phyloP scores from a whole-genome alignment of 2,113 vertebrate species.

The Melanocharis versteri region DNA sequence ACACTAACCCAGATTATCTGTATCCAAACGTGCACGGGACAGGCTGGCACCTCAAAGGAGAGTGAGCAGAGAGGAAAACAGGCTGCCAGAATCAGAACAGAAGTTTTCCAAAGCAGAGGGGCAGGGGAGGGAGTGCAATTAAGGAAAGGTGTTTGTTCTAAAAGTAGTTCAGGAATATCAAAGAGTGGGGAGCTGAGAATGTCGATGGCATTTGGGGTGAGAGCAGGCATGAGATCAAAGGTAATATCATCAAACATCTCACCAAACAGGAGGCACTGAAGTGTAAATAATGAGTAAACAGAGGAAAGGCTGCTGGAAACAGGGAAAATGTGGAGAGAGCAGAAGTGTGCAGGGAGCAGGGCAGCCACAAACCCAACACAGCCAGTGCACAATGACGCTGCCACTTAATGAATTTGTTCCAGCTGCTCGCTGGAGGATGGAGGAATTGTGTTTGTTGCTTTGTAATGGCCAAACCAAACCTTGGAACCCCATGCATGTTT shows the following conservation, averaged over 20 bases:
- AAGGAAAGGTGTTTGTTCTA: neutral
- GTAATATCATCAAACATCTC: neutral
- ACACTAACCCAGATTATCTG: neutral
- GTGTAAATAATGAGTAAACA: neutral
- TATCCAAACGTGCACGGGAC: neutral
- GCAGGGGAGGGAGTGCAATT: neutral
- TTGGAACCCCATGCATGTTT: neutral
- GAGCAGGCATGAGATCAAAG: neutral
- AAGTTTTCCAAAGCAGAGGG: neutral
- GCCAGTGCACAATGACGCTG: neutral
- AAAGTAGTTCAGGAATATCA: neutral
- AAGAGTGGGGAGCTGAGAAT: neutral
- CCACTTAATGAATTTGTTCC: neutral
- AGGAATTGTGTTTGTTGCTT: neutral
- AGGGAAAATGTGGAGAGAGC: neutral
- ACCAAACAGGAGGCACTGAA: neutral
- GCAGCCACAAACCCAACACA: neutral
- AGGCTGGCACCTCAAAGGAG: neutral
- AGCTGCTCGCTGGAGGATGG: neutral
- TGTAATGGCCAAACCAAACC: neutral
- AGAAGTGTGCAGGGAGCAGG: neutral
- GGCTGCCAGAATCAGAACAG: neutral
- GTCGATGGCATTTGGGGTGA: neutral
- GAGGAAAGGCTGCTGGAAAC: neutral
- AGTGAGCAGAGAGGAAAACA: neutral